phyloP scores from a whole-genome alignment of 2,888 invertebrate species.

The Dysmachus trigonus region DNA sequence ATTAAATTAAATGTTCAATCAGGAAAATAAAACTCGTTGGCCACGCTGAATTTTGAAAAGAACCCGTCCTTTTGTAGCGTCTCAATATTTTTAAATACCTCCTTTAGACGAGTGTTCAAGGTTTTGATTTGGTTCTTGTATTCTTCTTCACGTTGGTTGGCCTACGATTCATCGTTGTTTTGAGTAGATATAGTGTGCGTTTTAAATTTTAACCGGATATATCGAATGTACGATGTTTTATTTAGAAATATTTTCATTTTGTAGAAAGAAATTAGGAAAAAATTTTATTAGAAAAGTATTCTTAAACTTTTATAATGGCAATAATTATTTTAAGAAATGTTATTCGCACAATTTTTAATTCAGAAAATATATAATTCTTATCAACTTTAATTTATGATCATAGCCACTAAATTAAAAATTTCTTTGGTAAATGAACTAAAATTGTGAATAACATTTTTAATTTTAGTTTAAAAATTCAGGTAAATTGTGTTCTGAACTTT shows the following conservation, averaged over 20 bases:
- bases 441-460: background rate
- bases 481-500: background rate
- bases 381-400: too few relatives aligned
- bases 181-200: background rate
- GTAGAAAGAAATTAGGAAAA: background rate
- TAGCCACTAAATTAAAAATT: background rate
- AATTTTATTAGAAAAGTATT: slow-evolving; percentile 47
- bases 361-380: background rate
- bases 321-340: background rate
- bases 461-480: background rate
- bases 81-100: slow-evolving; percentile 71
- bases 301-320: slow-evolving; percentile 51
- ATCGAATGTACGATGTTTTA: background rate
- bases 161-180: slow-evolving; percentile 69
- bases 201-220: background rate
- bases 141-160: slow-evolving; percentile 99
- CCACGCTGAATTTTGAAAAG: slow-evolving; percentile 41
- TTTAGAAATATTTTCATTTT: background rate
- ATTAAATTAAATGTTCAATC: slow-evolving; percentile 2
- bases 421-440: background rate
- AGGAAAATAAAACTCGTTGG: slow-evolving; percentile 16
- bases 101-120: slow-evolving; percentile 98
- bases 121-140: slow-evolving; percentile 99
- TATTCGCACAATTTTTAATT: background rate
- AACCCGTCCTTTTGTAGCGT: background rate